Evolutionary conservation across 2,113 vertebrate species (phyloP).

Genomic region (Choloepus hoffmanni): DNA sequence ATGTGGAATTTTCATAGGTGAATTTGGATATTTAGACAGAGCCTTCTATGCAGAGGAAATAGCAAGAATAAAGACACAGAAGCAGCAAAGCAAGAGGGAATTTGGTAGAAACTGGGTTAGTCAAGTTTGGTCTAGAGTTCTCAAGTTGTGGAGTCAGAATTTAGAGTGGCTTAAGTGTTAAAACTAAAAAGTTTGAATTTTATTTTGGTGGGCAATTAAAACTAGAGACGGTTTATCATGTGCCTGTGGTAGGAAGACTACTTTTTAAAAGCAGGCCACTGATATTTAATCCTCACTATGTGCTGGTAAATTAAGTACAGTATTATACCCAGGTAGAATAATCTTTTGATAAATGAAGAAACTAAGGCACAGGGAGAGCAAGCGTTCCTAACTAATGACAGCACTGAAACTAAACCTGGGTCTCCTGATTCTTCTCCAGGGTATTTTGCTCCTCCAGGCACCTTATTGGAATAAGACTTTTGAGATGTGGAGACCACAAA

Average conservation of each 20-base stretch:
- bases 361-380: not conserved
- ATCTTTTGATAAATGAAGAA: not conserved
- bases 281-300: not conserved
- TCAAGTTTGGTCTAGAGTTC: not conserved
- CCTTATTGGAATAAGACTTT: not conserved
- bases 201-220: not conserved
- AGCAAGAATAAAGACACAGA: not conserved
- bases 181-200: slow-evolving; percentile 29
- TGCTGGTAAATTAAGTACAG: not conserved
- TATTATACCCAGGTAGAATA: not conserved
- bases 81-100: not conserved
- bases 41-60: not conserved
- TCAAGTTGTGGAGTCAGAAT: slow-evolving; percentile 10
- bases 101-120: not conserved
- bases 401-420: not conserved
- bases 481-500: not conserved
- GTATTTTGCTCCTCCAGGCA: not conserved
- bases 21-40: not conserved
- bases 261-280: not conserved
- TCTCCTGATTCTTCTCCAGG: not conserved
- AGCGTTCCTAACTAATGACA: not conserved
- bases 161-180: not conserved
- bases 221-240: not conserved
- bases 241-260: not conserved
- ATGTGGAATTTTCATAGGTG: not conserved